Evolutionary conservation across 1,140 invertebrate genomes (phyloP).

Genomic region (Drosophila subobscura): DNA sequence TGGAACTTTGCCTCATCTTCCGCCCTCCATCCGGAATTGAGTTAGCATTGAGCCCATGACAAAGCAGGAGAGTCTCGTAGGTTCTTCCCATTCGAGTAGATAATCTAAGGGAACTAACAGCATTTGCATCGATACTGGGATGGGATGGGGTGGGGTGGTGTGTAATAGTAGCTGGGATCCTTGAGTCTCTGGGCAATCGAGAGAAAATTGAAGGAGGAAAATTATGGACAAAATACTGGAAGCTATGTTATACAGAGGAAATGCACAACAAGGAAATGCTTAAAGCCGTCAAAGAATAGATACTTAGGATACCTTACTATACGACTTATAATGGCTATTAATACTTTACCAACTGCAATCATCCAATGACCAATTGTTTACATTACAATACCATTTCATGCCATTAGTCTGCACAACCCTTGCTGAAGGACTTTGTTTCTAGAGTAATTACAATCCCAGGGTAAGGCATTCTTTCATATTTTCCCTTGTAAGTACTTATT

Average conservation of each 20-base stretch:
- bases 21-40: background rate
- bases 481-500: conserved; percentile 14
- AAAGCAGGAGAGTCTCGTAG: conserved; percentile 8
- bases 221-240: conserved; percentile 8
- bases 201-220: conserved; percentile 8
- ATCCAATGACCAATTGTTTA: conserved; percentile 3
- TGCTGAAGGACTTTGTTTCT: no score
- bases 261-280: background rate
- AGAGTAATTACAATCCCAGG: conserved; percentile 23
- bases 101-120: conserved; percentile 32
- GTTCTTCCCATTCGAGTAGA: conserved; percentile 18
- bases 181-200: conserved; percentile 29
- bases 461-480: background rate
- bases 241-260: no score
- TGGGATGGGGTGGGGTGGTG: background rate
- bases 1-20: conserved; percentile 30
- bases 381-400: conserved; percentile 3
- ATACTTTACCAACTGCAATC: background rate
- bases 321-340: no score
- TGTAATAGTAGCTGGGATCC: background rate
- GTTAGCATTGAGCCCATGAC: conserved; percentile 2
- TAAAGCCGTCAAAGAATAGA: background rate
- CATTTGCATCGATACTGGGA: conserved; percentile 42
- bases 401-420: conserved; percentile 1
- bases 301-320: no score